Conservation (phyloP, 2,888 invertebrate species). For the Temnothorax ravouxi region DNA sequence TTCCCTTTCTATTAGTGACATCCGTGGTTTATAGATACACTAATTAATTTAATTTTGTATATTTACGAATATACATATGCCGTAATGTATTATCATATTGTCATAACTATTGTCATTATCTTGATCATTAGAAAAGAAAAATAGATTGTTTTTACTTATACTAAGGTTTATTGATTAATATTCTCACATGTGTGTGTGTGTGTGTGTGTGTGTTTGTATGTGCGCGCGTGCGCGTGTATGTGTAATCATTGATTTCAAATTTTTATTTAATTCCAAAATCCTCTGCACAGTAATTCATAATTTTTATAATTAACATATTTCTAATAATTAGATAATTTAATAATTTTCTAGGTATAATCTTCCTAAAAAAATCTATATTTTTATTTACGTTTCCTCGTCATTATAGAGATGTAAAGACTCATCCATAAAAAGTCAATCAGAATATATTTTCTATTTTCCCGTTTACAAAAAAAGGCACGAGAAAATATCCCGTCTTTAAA, state of each 20-base stretch:
- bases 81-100: not conserved
- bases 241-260: not conserved
- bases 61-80: not conserved
- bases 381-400: not conserved
- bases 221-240: too few species aligned
- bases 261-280: not conserved
- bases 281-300: not conserved
- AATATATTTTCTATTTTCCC: not conserved
- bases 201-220: too few species aligned
- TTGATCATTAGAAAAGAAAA: not conserved
- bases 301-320: not conserved
- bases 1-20: not conserved
- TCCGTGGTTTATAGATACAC: not conserved
- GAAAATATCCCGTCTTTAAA: not conserved
- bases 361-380: not conserved
- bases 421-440: not conserved
- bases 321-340: not conserved
- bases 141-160: not conserved
- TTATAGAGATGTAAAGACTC: not conserved
- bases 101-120: not conserved
- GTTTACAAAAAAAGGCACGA: not conserved
- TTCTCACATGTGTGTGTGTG: too few species aligned
- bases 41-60: slow-evolving; percentile 38
- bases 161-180: slow-evolving; percentile 1
- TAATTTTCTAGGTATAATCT: not conserved